These are phyloP conservation scores for Diplazon laetatorius DNA, from an alignment of 2,888 invertebrate species.

Conservation along the genomic window DNA sequence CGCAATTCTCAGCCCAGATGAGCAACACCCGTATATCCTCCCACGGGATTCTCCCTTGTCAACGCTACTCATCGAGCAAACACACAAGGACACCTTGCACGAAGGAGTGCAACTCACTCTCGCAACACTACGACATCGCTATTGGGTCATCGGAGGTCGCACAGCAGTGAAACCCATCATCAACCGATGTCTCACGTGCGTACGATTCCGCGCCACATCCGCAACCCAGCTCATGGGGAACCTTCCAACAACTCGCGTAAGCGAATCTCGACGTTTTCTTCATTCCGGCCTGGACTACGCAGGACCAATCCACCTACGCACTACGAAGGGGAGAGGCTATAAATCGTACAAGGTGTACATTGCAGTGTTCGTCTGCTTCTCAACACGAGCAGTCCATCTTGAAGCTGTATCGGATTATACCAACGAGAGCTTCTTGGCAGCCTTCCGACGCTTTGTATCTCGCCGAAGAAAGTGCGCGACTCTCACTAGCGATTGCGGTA, in stretches of 20 bases:
- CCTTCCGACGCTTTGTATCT: conserved; percentile 43
- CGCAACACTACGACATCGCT: conserved; percentile 35
- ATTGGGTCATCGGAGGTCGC: conserved; percentile 7
- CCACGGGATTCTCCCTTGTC: conserved; percentile 31
- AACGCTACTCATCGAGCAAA: conserved; percentile 48
- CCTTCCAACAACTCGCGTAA: conserved; percentile 50
- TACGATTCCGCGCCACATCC: conserved; percentile 43
- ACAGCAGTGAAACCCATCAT: too few relatives aligned
- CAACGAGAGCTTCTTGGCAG: conserved; percentile 60
- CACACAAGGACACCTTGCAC: conserved; percentile 55
- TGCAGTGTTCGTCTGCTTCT: conserved; percentile 64
- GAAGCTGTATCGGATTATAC: conserved; percentile 63
- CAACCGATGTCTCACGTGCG: conserved; percentile 37
- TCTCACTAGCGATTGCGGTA: conserved; percentile 37
- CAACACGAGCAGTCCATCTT: conserved; percentile 67
- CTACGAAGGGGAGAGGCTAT: not conserved
- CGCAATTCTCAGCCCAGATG: conserved; percentile 34
- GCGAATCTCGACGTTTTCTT: conserved; percentile 43
- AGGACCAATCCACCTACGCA: conserved; percentile 57
- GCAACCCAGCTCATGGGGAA: not conserved
- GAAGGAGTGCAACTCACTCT: conserved; percentile 58
- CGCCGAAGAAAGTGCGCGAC: conserved; percentile 31
- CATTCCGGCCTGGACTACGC: conserved; percentile 61
- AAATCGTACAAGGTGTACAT: conserved; percentile 59
- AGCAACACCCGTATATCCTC: conserved; percentile 42